Percentiles rank a stretch among this genome's conserved stretches.
These are phyloP conservation scores for Parnassius mnemosyne DNA, from an alignment of 2,888 invertebrate species.

Conservation along the genomic window DNA sequence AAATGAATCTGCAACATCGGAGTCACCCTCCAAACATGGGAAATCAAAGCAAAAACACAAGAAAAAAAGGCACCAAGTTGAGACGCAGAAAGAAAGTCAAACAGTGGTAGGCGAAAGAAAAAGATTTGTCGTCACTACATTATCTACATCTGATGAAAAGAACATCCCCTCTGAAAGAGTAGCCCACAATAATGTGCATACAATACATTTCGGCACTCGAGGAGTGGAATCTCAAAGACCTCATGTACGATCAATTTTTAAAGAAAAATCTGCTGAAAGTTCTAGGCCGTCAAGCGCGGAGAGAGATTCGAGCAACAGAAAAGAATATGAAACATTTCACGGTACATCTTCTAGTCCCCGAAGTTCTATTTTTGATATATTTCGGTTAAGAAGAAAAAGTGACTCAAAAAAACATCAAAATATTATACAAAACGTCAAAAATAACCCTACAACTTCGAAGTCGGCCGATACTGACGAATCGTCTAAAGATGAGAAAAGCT, in stretches of 20 bases:
- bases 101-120: slow-evolving; percentile 70
- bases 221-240: slow-evolving; percentile 73
- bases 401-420: slow-evolving; percentile 68
- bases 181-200: slow-evolving; percentile 67
- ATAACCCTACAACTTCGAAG: slow-evolving; percentile 47
- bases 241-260: slow-evolving; percentile 70
- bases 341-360: slow-evolving; percentile 75
- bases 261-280: slow-evolving; percentile 58
- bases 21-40: slow-evolving; percentile 63
- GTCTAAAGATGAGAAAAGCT: slow-evolving; percentile 53
- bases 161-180: slow-evolving; percentile 53
- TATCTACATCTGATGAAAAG: slow-evolving; percentile 60
- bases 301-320: slow-evolving; percentile 56
- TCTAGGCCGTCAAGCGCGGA: slow-evolving; percentile 68
- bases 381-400: slow-evolving; percentile 72
- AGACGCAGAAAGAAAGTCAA: slow-evolving; percentile 57
- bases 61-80: slow-evolving; percentile 61
- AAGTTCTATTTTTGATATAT: slow-evolving; percentile 77
- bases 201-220: slow-evolving; percentile 74
- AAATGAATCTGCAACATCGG: slow-evolving; percentile 70
- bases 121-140: slow-evolving; percentile 70
- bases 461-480: slow-evolving; percentile 60
- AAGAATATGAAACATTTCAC: slow-evolving; percentile 76
- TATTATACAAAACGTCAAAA: slow-evolving; percentile 54
- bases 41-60: slow-evolving; percentile 70